phyloP scores from a whole-genome alignment of 2,113 vertebrate genomes.

The Pachyramphus minor region DNA sequence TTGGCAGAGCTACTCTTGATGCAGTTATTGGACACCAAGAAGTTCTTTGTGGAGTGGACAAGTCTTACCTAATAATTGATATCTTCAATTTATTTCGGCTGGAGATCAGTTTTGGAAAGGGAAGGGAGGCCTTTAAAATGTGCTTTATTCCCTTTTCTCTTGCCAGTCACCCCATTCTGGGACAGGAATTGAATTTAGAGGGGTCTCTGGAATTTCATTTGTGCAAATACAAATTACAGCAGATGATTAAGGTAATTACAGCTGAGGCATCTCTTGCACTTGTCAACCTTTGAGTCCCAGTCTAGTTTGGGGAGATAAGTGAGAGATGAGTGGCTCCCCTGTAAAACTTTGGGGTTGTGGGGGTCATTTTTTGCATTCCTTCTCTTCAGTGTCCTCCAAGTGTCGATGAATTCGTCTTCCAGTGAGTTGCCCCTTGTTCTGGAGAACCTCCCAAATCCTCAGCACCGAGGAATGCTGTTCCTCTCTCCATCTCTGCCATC shows the following conservation, averaged over 20 bases:
- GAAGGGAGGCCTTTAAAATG: not conserved
- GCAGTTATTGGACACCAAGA: not conserved
- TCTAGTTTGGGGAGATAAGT: not conserved
- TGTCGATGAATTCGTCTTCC: not conserved
- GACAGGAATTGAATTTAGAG: not conserved
- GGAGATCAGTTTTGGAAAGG: not conserved
- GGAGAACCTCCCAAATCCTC: not conserved
- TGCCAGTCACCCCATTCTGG: rapidly evolving
- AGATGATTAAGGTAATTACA: not conserved
- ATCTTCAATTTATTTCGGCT: not conserved
- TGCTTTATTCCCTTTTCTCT: not conserved
- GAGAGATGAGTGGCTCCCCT: not conserved
- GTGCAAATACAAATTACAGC: not conserved
- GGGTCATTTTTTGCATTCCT: not conserved
- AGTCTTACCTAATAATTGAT: rapidly evolving
- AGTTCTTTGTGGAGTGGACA: not conserved
- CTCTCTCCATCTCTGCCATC: not conserved
- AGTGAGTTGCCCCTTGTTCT: not conserved
- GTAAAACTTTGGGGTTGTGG: not conserved
- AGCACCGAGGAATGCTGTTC: not conserved
- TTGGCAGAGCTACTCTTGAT: not conserved
- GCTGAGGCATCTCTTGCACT: not conserved
- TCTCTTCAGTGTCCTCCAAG: not conserved
- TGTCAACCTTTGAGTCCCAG: not conserved
- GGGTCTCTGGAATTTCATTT: not conserved